Evolutionary conservation across 2,113 vertebrate genomes (phyloP).

Genomic region (Dipodomys stephensi): DNA sequence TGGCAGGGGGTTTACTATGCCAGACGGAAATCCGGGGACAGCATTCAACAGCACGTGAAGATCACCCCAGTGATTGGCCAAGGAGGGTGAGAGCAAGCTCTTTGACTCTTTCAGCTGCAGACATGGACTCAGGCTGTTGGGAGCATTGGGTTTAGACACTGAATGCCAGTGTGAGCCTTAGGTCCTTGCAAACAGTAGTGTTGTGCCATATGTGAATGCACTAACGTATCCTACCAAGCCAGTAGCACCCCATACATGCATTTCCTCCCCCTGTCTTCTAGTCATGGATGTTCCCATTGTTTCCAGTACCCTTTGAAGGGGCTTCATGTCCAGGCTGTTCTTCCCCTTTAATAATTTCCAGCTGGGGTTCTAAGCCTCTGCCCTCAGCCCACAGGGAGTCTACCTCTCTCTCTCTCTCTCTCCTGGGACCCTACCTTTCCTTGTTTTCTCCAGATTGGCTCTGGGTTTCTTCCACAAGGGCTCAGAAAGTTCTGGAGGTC

Average conservation of each 20-base stretch:
- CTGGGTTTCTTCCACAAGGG: not conserved
- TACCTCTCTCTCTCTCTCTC: not conserved
- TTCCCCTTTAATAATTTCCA: not conserved
- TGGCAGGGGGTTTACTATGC: constrained; percentile 97
- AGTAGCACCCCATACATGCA: not conserved
- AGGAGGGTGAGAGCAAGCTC: constrained; percentile 92
- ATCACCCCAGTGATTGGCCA: constrained; percentile 96
- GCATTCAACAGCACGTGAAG: constrained; percentile 95
- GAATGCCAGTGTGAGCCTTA: not conserved
- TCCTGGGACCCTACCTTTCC: too few species aligned
- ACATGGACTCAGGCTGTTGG: not conserved
- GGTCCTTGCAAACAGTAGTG: not conserved
- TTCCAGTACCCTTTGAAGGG: not conserved
- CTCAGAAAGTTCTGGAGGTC: not conserved
- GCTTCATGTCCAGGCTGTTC: not conserved
- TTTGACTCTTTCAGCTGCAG: constrained; percentile 14
- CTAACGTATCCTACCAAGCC: accelerated
- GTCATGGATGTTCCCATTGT: not conserved
- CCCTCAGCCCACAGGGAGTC: not conserved
- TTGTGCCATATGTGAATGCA: accelerated
- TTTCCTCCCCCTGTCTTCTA: not conserved
- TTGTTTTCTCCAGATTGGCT: not conserved
- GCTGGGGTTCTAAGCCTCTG: not conserved
- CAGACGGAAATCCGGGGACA: constrained; percentile 95
- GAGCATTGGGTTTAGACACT: not conserved